Evolutionary conservation across 2,888 invertebrate species (phyloP).

Genomic region (Marasmarcha lunaedactyla): DNA sequence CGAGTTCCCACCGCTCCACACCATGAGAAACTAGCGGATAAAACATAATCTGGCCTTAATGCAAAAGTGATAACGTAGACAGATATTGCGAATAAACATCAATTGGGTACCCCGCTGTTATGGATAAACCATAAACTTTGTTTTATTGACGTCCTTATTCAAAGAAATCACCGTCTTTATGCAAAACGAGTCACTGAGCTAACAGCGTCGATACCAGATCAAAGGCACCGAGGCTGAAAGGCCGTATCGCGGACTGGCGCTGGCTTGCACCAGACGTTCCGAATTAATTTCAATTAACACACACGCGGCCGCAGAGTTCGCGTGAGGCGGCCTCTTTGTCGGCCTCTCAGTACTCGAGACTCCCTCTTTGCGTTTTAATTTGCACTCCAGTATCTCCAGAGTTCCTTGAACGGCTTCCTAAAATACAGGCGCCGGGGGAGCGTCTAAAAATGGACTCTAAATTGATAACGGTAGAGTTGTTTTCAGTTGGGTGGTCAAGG

Average conservation of each 20-base stretch:
- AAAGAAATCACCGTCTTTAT: no score
- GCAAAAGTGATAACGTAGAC: no score
- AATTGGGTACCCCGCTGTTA: no score
- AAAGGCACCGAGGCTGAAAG: no score
- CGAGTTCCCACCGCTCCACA: constrained; percentile 20
- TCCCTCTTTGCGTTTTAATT: constrained; percentile 40
- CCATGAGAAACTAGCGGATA: constrained; percentile 21
- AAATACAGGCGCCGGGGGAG: constrained; percentile 55
- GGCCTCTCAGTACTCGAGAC: constrained; percentile 30
- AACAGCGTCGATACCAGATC: no score
- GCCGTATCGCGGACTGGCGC: no score
- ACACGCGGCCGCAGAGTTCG: constrained; percentile 52
- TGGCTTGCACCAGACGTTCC: constrained; percentile 44
- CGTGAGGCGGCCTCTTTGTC: constrained; percentile 67
- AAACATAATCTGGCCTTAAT: background rate
- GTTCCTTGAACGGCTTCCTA: constrained; percentile 64
- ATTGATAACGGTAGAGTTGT: constrained; percentile 19
- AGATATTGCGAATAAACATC: no score
- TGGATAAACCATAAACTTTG: no score
- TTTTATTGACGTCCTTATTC: no score
- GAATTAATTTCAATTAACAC: constrained; percentile 70
- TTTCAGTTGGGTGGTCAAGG: constrained; percentile 19
- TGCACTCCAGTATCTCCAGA: constrained; percentile 37
- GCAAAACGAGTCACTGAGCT: no score
- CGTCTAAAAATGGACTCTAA: constrained; percentile 17